Conservation (phyloP, 2,797 vertebrate genomes). For the Lithobates pipiens region DNA sequence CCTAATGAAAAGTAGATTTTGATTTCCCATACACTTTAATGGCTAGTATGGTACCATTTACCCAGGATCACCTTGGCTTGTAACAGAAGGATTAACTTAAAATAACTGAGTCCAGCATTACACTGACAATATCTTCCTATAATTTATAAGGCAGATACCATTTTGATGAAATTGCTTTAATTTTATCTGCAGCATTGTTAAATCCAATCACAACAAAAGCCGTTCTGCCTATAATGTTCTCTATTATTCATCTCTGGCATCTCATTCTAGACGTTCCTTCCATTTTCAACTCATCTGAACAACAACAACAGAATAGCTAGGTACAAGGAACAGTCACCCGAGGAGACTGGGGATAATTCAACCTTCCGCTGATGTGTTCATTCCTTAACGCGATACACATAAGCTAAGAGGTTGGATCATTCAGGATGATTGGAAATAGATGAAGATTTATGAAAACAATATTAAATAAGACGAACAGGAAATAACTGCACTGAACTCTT, state of each 20-base stretch:
- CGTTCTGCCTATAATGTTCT: constrained; percentile 61
- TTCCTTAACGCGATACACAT: constrained; percentile 69
- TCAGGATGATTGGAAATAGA: constrained; percentile 66
- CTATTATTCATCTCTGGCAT: constrained; percentile 63
- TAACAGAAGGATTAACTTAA: constrained; percentile 11
- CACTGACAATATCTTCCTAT: constrained; percentile 42
- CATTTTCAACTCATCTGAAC: constrained; percentile 65
- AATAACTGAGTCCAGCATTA: constrained; percentile 22
- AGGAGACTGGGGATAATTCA: constrained; percentile 70
- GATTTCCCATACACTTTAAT: too few relatives aligned
- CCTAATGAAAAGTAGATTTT: too few relatives aligned
- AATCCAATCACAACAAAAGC: constrained; percentile 44
- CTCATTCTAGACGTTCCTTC: constrained; percentile 63
- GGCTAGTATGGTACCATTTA: too few relatives aligned
- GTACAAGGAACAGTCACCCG: constrained; percentile 63
- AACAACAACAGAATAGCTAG: constrained; percentile 63
- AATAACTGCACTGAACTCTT: constrained; percentile 66
- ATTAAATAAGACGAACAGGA: constrained; percentile 71
- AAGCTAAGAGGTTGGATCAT: constrained; percentile 66
- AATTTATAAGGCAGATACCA: constrained; percentile 45
- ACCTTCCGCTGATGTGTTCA: constrained; percentile 67
- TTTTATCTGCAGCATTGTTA: constrained; percentile 45
- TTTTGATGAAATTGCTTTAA: constrained; percentile 38
- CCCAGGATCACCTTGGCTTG: background rate
- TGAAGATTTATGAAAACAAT: constrained; percentile 74